Evolutionary conservation across 2,888 invertebrate genomes (phyloP).

Genomic region (Oxystoma pomonae): DNA sequence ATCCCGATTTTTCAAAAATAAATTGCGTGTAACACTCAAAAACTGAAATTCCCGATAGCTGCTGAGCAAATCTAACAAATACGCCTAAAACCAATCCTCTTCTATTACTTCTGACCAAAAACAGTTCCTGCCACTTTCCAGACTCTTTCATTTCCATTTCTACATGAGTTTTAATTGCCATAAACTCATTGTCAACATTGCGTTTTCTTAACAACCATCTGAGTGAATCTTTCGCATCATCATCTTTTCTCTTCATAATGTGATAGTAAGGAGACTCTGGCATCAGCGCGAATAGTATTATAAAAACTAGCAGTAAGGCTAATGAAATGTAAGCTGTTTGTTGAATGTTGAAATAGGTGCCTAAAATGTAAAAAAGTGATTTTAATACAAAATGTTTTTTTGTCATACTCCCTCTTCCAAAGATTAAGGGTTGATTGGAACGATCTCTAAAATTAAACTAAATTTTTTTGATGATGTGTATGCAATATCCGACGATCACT

Average conservation of each 20-base stretch:
- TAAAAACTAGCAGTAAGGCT: conserved; percentile 54
- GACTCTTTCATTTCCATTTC: conserved; percentile 36
- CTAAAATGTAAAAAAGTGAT: neutral
- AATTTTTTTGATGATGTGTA: too few species aligned
- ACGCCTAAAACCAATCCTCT: conserved; percentile 33
- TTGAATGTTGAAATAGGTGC: conserved; percentile 51
- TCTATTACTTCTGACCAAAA: conserved; percentile 32
- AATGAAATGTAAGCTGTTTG: conserved; percentile 54
- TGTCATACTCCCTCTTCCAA: too few species aligned
- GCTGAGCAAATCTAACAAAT: conserved; percentile 34
- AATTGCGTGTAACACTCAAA: conserved; percentile 35
- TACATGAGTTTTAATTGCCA: conserved; percentile 29
- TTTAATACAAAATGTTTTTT: too few species aligned
- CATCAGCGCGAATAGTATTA: conserved; percentile 54
- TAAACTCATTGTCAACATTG: conserved; percentile 32
- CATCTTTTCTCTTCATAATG: conserved; percentile 29
- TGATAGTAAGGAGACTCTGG: conserved; percentile 52
- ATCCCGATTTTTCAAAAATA: conserved; percentile 38
- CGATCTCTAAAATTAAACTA: too few species aligned
- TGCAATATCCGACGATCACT: too few species aligned
- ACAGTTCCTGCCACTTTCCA: conserved; percentile 36
- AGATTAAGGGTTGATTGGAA: too few species aligned
- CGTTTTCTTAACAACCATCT: conserved; percentile 27
- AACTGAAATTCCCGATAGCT: conserved; percentile 34
- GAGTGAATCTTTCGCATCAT: conserved; percentile 31